Conservation (phyloP, 2,113 vertebrate species). For the Serinus canaria region DNA sequence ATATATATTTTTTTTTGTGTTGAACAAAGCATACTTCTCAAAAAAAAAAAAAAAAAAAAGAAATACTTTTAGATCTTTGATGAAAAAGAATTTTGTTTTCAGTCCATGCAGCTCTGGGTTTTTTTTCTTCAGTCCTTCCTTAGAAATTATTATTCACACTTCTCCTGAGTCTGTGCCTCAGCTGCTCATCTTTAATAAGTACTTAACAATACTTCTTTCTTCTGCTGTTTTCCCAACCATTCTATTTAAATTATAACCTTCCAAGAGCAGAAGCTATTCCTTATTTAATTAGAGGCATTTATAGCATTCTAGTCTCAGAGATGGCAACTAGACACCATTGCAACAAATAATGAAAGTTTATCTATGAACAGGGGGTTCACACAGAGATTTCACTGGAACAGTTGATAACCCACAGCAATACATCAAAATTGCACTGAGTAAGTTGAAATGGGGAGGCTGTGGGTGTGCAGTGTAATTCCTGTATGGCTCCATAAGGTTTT, state of each 20-base stretch:
- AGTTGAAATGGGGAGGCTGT: neutral
- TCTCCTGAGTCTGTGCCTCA: neutral
- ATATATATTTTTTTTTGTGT: rapidly evolving
- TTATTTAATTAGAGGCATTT: neutral
- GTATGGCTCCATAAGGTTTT: neutral
- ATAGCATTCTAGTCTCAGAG: neutral
- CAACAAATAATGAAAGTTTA: neutral
- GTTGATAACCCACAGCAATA: neutral
- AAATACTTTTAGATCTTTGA: neutral
- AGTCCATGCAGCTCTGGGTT: rapidly evolving
- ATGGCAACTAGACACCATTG: neutral
- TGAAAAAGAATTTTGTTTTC: neutral
- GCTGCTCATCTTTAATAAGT: neutral
- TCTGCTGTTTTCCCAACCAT: neutral
- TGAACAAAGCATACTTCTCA: neutral
- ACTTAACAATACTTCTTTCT: neutral
- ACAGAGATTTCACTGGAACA: neutral
- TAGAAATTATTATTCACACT: neutral
- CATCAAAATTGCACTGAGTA: neutral
- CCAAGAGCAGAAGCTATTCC: neutral
- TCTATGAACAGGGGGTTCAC: neutral
- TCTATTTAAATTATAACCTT: neutral
- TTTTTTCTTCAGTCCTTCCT: neutral
- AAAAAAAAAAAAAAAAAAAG: neutral
- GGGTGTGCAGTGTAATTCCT: neutral